phyloP scores from a whole-genome alignment of 2,797 vertebrate species.

The Petrocephalus sullivani region DNA sequence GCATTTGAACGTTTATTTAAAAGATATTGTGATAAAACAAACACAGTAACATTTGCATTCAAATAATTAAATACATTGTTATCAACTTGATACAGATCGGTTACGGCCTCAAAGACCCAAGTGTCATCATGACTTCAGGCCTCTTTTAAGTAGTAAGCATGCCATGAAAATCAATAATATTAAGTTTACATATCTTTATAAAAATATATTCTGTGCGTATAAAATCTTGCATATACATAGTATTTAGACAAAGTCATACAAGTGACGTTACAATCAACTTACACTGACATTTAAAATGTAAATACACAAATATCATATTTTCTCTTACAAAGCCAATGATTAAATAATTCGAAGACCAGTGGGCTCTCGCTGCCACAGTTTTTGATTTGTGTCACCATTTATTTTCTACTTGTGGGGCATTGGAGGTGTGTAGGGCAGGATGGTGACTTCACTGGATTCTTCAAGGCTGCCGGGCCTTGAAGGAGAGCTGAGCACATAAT shows the following conservation, averaged over 20 bases:
- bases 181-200: slow-evolving; percentile 53
- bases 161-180: slow-evolving; percentile 59
- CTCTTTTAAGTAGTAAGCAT: slow-evolving; percentile 60
- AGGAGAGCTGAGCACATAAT: slow-evolving; percentile 78
- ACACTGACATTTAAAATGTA: slow-evolving; percentile 42
- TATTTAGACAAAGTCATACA: slow-evolving; percentile 43
- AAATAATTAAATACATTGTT: slow-evolving; percentile 46
- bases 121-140: slow-evolving; percentile 37
- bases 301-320: slow-evolving; percentile 49
- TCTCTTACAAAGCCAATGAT: slow-evolving; percentile 25
- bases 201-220: slow-evolving; percentile 69
- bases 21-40: slow-evolving; percentile 50
- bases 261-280: slow-evolving; percentile 43
- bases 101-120: slow-evolving; percentile 32
- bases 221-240: slow-evolving; percentile 63
- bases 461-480: slow-evolving; percentile 72
- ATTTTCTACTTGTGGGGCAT: slow-evolving; percentile 59
- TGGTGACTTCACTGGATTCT: slow-evolving; percentile 78
- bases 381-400: slow-evolving; percentile 18
- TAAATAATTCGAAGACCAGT: slow-evolving; percentile 17
- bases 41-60: slow-evolving; percentile 59
- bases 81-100: slow-evolving; percentile 51
- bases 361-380: not conserved
- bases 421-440: slow-evolving; percentile 76
- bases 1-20: slow-evolving; percentile 63